Evolutionary conservation across 2,797 vertebrate genomes (phyloP).

Genomic region (Gephyroberyx darwinii): DNA sequence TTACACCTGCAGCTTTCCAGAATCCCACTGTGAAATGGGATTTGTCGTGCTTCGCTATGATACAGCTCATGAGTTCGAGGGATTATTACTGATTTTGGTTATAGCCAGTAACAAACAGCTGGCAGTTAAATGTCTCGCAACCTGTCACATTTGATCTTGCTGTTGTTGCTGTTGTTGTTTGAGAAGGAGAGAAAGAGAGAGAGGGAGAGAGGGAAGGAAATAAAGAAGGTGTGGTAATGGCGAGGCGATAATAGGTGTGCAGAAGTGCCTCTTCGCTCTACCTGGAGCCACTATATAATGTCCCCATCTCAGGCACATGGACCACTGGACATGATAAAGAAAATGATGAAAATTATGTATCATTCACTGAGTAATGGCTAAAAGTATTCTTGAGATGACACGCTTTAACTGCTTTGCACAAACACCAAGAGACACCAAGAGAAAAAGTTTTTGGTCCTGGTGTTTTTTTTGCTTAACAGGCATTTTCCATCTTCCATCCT

Average conservation of each 20-base stretch:
- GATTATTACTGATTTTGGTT: conserved; percentile 21
- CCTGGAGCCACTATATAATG: background rate
- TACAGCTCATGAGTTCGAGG: conserved; percentile 9
- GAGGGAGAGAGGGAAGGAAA: no score
- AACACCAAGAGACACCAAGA: no score
- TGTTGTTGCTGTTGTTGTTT: no score
- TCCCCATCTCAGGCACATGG: background rate
- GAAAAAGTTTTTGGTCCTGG: no score
- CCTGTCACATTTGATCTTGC: background rate
- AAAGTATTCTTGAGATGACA: background rate
- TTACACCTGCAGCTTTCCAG: background rate
- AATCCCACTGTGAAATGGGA: background rate
- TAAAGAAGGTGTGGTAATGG: no score
- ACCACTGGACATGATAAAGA: no score
- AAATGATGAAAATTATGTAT: background rate
- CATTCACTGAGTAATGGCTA: background rate
- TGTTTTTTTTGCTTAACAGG: no score
- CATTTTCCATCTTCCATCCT: background rate
- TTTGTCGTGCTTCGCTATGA: background rate
- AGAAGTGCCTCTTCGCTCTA: no score
- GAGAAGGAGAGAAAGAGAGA: no score
- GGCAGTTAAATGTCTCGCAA: background rate
- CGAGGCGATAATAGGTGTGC: background rate
- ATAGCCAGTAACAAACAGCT: background rate
- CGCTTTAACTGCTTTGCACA: no score